Conservation (phyloP, 2,888 invertebrate species). For the Eretmocerus hayati region DNA sequence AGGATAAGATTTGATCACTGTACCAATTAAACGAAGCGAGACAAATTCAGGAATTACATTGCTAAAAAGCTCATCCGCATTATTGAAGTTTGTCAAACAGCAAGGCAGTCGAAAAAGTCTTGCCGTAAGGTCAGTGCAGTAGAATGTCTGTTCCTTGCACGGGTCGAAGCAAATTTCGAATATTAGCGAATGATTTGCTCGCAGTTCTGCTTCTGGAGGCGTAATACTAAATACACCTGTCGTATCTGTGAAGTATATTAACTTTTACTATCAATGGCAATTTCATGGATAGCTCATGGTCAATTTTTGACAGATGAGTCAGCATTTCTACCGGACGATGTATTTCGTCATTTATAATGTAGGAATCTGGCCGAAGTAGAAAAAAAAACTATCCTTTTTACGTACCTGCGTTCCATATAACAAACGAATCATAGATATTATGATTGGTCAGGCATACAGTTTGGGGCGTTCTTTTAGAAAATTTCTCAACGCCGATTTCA, state of each 20-base stretch:
- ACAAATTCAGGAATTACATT: conserved; percentile 29
- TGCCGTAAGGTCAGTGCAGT: conserved; percentile 34
- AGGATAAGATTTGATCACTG: too few relatives aligned
- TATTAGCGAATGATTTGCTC: conserved; percentile 31
- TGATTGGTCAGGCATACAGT: conserved; percentile 33
- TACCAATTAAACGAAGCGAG: conserved; percentile 31
- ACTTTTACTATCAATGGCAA: too few relatives aligned
- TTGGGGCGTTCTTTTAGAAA: conserved; percentile 18
- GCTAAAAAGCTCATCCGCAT: neutral
- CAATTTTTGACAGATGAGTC: too few relatives aligned
- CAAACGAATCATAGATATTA: conserved; percentile 22
- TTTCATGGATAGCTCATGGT: too few relatives aligned
- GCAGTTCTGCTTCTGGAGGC: conserved; percentile 34
- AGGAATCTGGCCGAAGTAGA: too few relatives aligned
- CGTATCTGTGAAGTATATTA: conserved; percentile 3
- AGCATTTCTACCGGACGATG: too few relatives aligned
- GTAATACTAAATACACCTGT: conserved; percentile 24
- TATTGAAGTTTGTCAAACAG: neutral
- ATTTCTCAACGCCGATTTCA: conserved; percentile 16
- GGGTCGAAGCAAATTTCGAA: conserved; percentile 43
- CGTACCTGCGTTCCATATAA: conserved; percentile 35
- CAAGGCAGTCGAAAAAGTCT: conserved; percentile 31
- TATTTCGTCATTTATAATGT: too few relatives aligned
- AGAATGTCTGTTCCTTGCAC: conserved; percentile 30
- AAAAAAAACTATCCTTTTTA: too few relatives aligned